These are phyloP conservation scores for Rotaria macrura DNA, from an alignment of 2,888 invertebrate species.

Conservation along the genomic window DNA sequence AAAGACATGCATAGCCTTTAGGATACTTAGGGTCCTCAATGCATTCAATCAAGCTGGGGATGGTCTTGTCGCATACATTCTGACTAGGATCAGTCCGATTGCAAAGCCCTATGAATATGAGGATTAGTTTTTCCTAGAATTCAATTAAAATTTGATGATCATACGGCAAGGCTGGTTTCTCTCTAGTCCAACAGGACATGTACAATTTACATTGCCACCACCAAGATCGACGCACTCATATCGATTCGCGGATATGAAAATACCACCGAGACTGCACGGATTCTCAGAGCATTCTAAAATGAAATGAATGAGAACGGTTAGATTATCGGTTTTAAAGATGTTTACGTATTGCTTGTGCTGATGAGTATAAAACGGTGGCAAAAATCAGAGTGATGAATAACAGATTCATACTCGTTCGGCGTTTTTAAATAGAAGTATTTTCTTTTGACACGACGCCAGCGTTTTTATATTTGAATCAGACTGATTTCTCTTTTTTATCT, in stretches of 20 bases:
- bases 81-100: background rate
- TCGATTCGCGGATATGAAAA: background rate
- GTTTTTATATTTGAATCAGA: background rate
- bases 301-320: background rate
- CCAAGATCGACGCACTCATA: background rate
- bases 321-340: background rate
- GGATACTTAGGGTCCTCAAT: background rate
- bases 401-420: background rate
- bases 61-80: background rate
- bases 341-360: background rate
- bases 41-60: background rate
- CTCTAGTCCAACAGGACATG: background rate
- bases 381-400: background rate
- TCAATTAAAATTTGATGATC: background rate
- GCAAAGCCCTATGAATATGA: background rate
- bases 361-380: too few relatives aligned
- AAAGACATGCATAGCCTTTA: background rate
- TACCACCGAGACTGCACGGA: background rate
- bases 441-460: rapidly evolving
- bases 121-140: background rate
- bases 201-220: background rate
- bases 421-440: background rate
- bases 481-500: background rate
- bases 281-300: background rate
- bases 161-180: background rate